A percentile compares a stretch with the other conserved stretches of the same genome.
These are phyloP conservation scores for Nyctibius bracteatus DNA, from an alignment of 2,113 vertebrate species.

Conservation along the genomic window DNA sequence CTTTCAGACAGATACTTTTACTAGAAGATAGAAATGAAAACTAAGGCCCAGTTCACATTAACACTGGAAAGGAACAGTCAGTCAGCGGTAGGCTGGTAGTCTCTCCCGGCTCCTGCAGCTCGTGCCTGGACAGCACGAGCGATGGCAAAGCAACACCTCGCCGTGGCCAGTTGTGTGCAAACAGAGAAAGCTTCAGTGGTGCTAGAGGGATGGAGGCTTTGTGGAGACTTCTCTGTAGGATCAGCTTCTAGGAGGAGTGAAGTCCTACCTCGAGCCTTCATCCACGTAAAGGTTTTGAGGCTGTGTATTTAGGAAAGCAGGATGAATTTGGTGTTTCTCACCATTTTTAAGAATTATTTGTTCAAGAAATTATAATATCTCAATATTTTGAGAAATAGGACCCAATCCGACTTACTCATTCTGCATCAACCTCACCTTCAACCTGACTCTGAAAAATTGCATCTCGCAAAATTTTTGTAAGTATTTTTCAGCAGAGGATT, in stretches of 20 bases:
- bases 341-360: not conserved
- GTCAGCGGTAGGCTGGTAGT: not conserved
- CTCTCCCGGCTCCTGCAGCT: not conserved
- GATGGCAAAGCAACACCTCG: not conserved
- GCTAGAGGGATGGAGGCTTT: not conserved
- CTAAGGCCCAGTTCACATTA: not conserved
- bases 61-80: not conserved
- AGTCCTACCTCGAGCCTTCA: not conserved
- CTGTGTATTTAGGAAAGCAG: not conserved
- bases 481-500: not conserved
- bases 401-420: not conserved
- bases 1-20: not conserved
- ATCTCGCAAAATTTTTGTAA: not conserved
- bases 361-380: not conserved
- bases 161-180: not conserved
- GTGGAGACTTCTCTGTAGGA: not conserved
- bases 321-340: not conserved
- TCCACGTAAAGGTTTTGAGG: not conserved
- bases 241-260: not conserved
- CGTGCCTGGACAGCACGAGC: not conserved
- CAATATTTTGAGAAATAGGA: not conserved
- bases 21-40: not conserved
- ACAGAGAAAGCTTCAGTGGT: rapidly evolving
- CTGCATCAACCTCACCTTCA: not conserved
- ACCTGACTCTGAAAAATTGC: not conserved